Conservation (phyloP, 2,113 vertebrate genomes). For the Hiodon alosoides region DNA sequence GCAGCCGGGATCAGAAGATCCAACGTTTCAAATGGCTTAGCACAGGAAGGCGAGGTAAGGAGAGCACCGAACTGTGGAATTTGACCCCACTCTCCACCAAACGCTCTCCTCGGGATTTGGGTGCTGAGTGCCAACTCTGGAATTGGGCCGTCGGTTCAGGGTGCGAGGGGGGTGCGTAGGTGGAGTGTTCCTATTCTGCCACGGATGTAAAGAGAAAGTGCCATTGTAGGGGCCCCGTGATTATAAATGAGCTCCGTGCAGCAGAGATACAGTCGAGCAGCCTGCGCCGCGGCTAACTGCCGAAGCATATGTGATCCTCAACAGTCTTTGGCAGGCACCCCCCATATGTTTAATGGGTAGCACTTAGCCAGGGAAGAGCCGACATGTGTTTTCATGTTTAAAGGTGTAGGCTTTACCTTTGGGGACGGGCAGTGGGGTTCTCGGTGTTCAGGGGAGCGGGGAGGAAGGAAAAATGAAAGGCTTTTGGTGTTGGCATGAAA, state of each 20-base stretch:
- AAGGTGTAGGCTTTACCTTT: constrained; percentile 39
- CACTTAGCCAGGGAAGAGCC: constrained; percentile 25
- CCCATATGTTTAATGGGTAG: neutral
- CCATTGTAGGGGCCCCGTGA: neutral
- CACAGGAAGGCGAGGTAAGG: neutral
- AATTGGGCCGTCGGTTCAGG: too few relatives aligned
- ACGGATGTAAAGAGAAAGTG: too few relatives aligned
- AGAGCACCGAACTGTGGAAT: neutral
- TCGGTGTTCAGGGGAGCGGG: constrained; percentile 26
- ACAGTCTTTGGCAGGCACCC: neutral
- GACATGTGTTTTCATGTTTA: constrained; percentile 45
- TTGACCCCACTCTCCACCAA: neutral
- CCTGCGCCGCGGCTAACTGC: neutral
- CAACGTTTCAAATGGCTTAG: neutral
- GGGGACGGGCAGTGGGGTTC: constrained; percentile 17
- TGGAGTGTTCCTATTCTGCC: too few relatives aligned
- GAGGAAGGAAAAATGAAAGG: neutral
- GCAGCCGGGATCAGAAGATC: constrained; percentile 16
- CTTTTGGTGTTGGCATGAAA: neutral
- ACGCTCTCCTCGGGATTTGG: neutral
- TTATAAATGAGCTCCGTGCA: neutral
- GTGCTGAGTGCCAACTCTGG: too few relatives aligned
- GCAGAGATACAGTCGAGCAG: neutral
- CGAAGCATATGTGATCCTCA: neutral
- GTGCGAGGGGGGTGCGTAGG: too few relatives aligned